Conservation (phyloP, 2,797 vertebrate species). For the Forpus xanthops region DNA sequence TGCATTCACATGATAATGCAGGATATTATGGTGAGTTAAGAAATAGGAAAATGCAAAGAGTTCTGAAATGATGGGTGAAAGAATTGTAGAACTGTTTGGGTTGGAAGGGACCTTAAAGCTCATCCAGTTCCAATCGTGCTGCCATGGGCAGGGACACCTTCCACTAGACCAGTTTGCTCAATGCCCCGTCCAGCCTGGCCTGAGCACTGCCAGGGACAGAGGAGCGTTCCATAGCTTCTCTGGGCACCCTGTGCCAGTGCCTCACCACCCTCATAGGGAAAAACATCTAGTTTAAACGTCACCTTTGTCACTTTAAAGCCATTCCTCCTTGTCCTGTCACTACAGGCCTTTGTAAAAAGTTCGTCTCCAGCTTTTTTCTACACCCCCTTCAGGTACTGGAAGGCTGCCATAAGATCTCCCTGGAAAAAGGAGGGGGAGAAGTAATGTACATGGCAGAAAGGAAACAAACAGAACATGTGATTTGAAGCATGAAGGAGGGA, state of each 20-base stretch:
- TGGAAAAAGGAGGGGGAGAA: background rate
- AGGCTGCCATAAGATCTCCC: background rate
- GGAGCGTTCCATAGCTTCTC: background rate
- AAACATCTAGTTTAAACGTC: background rate
- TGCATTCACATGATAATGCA: rapidly evolving
- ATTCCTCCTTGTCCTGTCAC: background rate
- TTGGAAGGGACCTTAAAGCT: background rate
- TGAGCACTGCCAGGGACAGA: background rate
- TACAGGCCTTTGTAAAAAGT: background rate
- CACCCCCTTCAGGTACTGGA: background rate
- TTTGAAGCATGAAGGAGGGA: background rate
- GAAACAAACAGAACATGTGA: background rate
- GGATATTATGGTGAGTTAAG: background rate
- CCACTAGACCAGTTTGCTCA: background rate
- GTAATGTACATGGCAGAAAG: background rate
- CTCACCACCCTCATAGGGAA: background rate
- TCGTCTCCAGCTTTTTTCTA: background rate
- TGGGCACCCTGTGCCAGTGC: background rate
- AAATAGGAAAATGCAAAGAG: background rate
- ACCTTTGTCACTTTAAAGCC: background rate
- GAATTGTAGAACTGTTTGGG: background rate
- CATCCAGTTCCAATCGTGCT: background rate
- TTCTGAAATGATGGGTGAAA: background rate
- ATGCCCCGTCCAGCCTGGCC: background rate
- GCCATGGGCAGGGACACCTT: background rate